Evolutionary conservation across 2,113 vertebrate genomes (phyloP).

Genomic region (Daubentonia madagascariensis): DNA sequence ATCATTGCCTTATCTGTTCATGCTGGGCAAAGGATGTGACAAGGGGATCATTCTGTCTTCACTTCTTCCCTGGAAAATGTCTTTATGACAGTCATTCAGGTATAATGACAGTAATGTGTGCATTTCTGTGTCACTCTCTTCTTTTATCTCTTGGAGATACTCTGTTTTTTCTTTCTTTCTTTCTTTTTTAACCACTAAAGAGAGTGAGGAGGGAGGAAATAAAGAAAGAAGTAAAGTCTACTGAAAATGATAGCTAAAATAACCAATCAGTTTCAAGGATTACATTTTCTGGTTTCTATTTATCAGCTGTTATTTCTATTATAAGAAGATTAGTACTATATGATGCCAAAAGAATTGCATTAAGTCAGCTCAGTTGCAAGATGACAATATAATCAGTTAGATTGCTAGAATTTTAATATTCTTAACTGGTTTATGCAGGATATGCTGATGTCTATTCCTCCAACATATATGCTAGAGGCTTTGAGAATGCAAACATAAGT

Average conservation of each 20-base stretch:
- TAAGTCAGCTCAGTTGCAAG: background rate
- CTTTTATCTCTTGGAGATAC: background rate
- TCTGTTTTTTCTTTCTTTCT: background rate
- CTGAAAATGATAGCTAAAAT: conserved; percentile 5
- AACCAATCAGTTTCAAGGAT: background rate
- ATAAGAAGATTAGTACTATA: background rate
- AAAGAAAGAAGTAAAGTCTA: background rate
- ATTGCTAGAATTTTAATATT: background rate
- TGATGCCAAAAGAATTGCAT: conserved; percentile 1
- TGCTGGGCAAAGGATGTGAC: background rate
- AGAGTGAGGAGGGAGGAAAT: background rate
- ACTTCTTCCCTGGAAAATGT: background rate
- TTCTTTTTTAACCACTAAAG: background rate
- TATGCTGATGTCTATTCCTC: background rate
- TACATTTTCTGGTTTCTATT: background rate
- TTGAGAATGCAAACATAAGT: background rate
- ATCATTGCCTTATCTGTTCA: background rate
- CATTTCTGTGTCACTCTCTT: background rate
- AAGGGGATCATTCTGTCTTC: background rate
- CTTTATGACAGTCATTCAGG: conserved; percentile 19
- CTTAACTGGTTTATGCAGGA: background rate
- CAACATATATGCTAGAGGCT: background rate
- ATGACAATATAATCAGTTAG: background rate
- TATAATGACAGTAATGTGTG: background rate
- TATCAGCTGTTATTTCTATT: background rate